Evolutionary conservation across 2,888 invertebrate genomes (phyloP).

Genomic region (Rugalucina vietnamica): DNA sequence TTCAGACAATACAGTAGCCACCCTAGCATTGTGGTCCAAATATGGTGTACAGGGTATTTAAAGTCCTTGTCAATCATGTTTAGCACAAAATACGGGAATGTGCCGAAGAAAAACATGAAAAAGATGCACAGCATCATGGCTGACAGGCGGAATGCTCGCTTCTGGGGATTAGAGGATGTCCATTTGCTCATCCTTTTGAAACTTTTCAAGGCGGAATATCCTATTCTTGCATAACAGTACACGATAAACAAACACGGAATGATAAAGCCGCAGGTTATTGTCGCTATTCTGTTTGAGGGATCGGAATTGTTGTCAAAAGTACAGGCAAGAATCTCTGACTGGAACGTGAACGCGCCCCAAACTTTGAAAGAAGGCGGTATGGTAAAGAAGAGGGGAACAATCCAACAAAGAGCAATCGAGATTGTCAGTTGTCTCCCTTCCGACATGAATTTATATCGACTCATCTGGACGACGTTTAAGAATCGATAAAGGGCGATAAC

Average conservation of each 20-base stretch:
- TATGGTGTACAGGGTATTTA: slow-evolving; percentile 71
- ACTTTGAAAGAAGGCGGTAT: slow-evolving; percentile 69
- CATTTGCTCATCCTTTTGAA: slow-evolving; percentile 68
- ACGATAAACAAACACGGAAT: slow-evolving; percentile 75
- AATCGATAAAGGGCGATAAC: slow-evolving; percentile 76
- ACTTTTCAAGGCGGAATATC: slow-evolving; percentile 71
- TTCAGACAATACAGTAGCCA: slow-evolving; percentile 76
- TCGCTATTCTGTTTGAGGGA: slow-evolving; percentile 74
- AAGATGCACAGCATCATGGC: slow-evolving; percentile 80
- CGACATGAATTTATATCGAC: slow-evolving; percentile 68
- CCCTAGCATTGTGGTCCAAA: slow-evolving; percentile 75
- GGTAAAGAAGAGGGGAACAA: slow-evolving; percentile 69
- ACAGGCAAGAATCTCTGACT: slow-evolving; percentile 73
- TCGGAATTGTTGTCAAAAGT: slow-evolving; percentile 68
- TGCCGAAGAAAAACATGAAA: slow-evolving; percentile 74
- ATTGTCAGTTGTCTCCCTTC: slow-evolving; percentile 59
- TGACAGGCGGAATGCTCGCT: slow-evolving; percentile 74
- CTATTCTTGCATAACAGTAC: slow-evolving; percentile 76
- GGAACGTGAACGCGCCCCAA: slow-evolving; percentile 74
- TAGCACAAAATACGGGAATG: slow-evolving; percentile 75
- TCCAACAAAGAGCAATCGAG: slow-evolving; percentile 70
- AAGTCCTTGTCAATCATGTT: slow-evolving; percentile 71
- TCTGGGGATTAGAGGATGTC: slow-evolving; percentile 65
- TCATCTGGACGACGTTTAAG: slow-evolving; percentile 72
- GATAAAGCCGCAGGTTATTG: slow-evolving; percentile 74